Evolutionary conservation across 2,888 invertebrate genomes (phyloP).

Genomic region (Orthosia gothica): DNA sequence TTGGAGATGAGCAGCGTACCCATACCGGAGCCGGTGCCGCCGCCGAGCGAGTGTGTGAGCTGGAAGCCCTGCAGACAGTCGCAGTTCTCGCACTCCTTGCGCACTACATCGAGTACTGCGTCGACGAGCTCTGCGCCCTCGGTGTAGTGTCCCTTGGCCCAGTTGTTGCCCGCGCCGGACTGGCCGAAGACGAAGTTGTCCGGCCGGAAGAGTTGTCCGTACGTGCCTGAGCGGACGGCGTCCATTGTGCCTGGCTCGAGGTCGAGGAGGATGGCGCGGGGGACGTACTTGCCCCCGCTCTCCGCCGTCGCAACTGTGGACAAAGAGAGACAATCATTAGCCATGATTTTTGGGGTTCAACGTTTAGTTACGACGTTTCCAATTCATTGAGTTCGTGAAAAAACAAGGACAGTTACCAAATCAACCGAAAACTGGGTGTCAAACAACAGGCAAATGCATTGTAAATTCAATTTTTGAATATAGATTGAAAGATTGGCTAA

Average conservation of each 20-base stretch:
- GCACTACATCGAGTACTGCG: conserved; percentile 96
- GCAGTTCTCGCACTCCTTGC: conserved; percentile 97
- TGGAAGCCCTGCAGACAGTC: conserved; percentile 98
- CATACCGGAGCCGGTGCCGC: conserved; percentile 90
- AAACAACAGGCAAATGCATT: conserved; percentile 36
- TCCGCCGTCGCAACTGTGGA: conserved; percentile 96
- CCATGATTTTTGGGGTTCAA: neutral
- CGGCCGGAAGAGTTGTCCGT: conserved; percentile 97
- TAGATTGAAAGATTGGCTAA: neutral
- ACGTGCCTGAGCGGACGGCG: conserved; percentile 96
- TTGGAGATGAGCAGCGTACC: conserved; percentile 96
- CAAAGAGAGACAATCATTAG: conserved; percentile 53
- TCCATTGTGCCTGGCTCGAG: conserved; percentile 99
- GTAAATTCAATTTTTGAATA: conserved; percentile 12
- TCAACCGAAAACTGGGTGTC: neutral
- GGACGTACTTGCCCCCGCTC: conserved; percentile 98
- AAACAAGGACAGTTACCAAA: conserved; percentile 1
- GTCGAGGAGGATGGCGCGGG: conserved; percentile 98
- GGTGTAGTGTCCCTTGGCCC: conserved; percentile 98
- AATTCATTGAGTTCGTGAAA: conserved; percentile 9
- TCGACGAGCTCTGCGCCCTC: conserved; percentile 97
- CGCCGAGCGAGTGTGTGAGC: conserved; percentile 94
- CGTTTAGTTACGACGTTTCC: neutral
- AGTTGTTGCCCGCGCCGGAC: conserved; percentile 96
- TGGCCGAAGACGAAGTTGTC: conserved; percentile 99